Base-by-base conservation (phyloP, 2,113 vertebrate species). In the Rostratula benghalensis region DNA sequence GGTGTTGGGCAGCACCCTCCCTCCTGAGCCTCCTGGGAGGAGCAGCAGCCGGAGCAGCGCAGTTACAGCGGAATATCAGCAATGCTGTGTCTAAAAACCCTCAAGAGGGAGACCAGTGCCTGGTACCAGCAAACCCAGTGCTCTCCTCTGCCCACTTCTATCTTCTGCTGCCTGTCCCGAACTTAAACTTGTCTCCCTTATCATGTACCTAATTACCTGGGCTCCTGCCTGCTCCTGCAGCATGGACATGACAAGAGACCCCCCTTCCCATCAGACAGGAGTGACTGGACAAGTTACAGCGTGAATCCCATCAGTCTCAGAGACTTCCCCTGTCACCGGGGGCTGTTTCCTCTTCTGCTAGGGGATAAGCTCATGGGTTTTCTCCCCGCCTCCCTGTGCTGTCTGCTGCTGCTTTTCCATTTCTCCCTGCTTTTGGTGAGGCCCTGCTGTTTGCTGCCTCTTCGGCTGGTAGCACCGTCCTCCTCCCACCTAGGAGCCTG, bases 151-250 rank as follows among this genome's bases (percentile, higher is more conserved):
- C 50, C 67, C 28, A 39, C 11, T 4, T 85, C 90, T 53, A 27
- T 60, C 65, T 53, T 51, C 63, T 63, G 35, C 83, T 87, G 87
- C 69, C 81, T 75, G 85, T 50, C 68, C 75, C 88, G 90, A 82
- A 75, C 77, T 83, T 92, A 59, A 89, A 91, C 86, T 81, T 82
- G 69, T 48, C 51, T 91, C 60, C 59, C 73, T 59, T 50, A 9
- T 14, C 30, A 1, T 39, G 10, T 31, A 30, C 13, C 56, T 41
- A 13, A 69, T 76, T 87, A 68, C 67, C 48, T 6, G 50, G 68
- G 63, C 79, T 93, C 41, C 82, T 54, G 90, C 37, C 65, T 69
- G 45, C 61, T 61, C 10, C 82, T 59, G 57, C 28, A 86, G 61
- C 70, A 13, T 0, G 4, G 54, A 74, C 64, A 61, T 23, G 69